Evolutionary conservation across 2,113 vertebrate genomes (phyloP).

Genomic region (Sclerurus mexicanus): DNA sequence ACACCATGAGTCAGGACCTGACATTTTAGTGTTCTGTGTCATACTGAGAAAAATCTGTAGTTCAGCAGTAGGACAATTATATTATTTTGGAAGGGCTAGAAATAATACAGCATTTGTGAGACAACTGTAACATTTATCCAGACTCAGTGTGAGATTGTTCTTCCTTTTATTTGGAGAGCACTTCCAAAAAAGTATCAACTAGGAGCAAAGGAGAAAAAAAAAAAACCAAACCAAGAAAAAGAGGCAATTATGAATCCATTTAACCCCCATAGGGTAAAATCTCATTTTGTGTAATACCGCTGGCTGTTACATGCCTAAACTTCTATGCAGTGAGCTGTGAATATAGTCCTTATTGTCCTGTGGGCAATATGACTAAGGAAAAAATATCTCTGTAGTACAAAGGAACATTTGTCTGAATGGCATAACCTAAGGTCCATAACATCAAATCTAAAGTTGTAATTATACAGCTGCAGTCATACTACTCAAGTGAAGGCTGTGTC

Average conservation of each 20-base stretch:
- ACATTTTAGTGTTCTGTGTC: conserved; percentile 73
- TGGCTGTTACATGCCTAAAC: not conserved
- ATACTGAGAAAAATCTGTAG: conserved; percentile 74
- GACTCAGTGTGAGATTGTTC: conserved; percentile 56
- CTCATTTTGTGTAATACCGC: not conserved
- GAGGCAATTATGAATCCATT: conserved; percentile 37
- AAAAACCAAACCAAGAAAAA: not conserved
- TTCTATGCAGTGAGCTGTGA: not conserved
- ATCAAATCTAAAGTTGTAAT: conserved; percentile 60
- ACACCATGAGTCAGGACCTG: conserved; percentile 73
- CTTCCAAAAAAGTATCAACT: conserved; percentile 57
- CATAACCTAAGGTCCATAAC: conserved; percentile 6
- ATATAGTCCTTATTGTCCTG: not conserved
- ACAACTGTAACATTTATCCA: conserved; percentile 54
- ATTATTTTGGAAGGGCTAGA: conserved; percentile 56
- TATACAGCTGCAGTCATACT: conserved; percentile 49
- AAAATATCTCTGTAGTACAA: conserved; percentile 15
- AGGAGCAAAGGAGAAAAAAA: not conserved
- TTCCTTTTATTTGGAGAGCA: conserved; percentile 43
- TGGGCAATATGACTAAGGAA: conserved; percentile 22
- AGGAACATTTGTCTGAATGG: not conserved
- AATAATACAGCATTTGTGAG: conserved; percentile 62
- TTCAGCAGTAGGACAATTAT: conserved; percentile 57
- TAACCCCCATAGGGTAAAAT: conserved; percentile 18
- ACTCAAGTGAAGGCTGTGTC: conserved; percentile 38